A percentile compares a stretch with the other conserved stretches of the same genome.
Evolutionary conservation across 2,888 invertebrate genomes (phyloP).

Genomic region (Nephrotoma guestfalica): DNA sequence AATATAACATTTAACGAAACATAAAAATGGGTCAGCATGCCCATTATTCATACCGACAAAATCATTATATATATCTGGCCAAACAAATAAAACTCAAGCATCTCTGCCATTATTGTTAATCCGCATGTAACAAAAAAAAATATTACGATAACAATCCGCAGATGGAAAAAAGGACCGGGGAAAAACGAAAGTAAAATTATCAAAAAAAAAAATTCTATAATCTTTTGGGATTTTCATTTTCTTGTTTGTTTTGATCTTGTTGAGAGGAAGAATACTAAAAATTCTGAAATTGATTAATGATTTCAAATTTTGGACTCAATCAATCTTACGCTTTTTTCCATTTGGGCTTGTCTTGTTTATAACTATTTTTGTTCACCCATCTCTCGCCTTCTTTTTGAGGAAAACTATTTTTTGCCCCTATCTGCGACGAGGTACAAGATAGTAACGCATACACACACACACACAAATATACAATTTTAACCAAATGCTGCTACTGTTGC

Average conservation of each 20-base stretch:
- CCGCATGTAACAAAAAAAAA: background rate
- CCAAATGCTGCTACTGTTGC: background rate
- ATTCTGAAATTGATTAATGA: background rate
- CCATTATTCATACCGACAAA: background rate
- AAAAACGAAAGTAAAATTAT: background rate
- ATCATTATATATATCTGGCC: background rate
- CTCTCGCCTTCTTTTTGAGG: background rate
- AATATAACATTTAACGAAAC: too few relatives aligned
- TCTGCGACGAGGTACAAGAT: background rate
- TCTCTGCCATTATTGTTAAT: background rate
- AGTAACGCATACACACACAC: background rate
- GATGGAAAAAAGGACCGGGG: background rate
- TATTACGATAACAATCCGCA: background rate
- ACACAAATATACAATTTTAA: background rate
- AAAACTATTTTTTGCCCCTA: background rate
- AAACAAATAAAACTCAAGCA: background rate
- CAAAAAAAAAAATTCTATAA: background rate
- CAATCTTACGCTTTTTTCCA: background rate
- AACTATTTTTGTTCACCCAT: background rate
- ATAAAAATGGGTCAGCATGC: background rate
- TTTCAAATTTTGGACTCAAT: background rate
- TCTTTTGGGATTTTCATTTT: background rate
- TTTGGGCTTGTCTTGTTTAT: background rate
- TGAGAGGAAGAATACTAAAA: background rate
- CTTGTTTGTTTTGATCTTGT: background rate